A percentile compares a stretch with the other conserved stretches of the same genome.
Evolutionary conservation across 2,797 vertebrate species (phyloP).

Genomic region (Hemitrygon akajei): DNA sequence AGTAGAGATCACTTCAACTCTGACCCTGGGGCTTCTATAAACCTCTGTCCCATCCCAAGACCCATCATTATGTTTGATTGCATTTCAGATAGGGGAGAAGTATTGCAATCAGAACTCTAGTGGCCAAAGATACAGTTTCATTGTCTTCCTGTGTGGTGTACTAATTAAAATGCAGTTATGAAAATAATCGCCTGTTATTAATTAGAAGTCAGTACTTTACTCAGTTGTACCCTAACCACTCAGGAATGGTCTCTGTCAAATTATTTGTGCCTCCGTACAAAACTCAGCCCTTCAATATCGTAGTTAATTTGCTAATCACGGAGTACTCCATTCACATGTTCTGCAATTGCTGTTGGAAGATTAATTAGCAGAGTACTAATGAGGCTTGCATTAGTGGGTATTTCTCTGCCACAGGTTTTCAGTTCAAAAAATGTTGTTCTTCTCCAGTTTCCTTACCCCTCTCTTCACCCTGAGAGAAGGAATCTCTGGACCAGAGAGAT

Average conservation of each 20-base stretch:
- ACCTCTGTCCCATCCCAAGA: background rate
- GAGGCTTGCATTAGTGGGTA: background rate
- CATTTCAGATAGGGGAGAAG: too few species aligned
- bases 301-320: background rate
- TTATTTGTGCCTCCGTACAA: background rate
- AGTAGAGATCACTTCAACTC: slow-evolving; percentile 19
- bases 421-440: background rate
- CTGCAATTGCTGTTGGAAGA: background rate
- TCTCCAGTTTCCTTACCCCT: background rate
- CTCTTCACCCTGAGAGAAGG: background rate
- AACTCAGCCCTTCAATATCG: background rate
- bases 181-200: background rate
- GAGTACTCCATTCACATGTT: background rate
- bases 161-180: slow-evolving; percentile 7
- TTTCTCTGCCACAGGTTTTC: background rate
- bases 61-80: background rate
- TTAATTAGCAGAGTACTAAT: background rate
- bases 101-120: background rate
- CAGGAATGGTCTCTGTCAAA: background rate
- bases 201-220: slow-evolving; percentile 22
- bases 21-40: background rate
- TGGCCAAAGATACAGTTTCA: slow-evolving; percentile 10
- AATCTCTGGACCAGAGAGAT: background rate
- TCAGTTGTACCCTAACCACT: background rate
- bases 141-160: background rate